A percentile compares a stretch with the other conserved stretches of the same genome.
These are phyloP conservation scores for Alaudala cheleensis DNA, from an alignment of 2,113 vertebrate genomes.

Conservation along the genomic window DNA sequence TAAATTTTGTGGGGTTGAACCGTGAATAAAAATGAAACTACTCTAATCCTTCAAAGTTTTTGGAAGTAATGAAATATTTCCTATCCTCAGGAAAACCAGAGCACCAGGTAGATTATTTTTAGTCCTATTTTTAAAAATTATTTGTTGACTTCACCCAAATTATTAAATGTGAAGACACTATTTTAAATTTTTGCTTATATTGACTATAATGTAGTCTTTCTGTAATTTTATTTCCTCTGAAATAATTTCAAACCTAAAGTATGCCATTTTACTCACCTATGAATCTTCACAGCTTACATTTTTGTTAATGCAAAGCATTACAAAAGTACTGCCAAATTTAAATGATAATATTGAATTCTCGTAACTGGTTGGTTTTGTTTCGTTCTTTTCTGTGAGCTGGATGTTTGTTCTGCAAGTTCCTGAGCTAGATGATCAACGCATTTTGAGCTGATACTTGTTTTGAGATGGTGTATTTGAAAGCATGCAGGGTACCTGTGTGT, in stretches of 20 bases:
- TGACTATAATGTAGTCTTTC: neutral
- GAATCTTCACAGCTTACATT: neutral
- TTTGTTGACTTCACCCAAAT: neutral
- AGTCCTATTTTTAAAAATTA: neutral
- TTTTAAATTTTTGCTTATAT: neutral
- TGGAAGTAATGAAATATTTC: neutral
- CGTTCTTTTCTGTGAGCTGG: neutral
- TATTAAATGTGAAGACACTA: neutral
- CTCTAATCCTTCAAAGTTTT: neutral
- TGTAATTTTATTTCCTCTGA: neutral
- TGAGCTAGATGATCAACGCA: neutral
- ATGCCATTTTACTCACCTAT: neutral
- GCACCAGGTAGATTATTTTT: neutral
- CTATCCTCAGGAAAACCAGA: neutral
- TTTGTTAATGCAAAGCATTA: neutral
- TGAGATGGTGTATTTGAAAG: neutral
- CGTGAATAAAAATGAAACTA: neutral
- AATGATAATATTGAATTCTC: neutral
- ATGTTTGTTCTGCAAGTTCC: neutral
- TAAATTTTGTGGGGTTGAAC: neutral
- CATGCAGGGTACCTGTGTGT: accelerated
- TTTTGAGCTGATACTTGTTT: neutral
- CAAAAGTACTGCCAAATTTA: neutral
- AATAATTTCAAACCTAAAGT: neutral
- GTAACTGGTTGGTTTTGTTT: neutral